These are phyloP conservation scores for Budorcas taxicolor DNA, from an alignment of 2,113 vertebrate species.

Conservation along the genomic window DNA sequence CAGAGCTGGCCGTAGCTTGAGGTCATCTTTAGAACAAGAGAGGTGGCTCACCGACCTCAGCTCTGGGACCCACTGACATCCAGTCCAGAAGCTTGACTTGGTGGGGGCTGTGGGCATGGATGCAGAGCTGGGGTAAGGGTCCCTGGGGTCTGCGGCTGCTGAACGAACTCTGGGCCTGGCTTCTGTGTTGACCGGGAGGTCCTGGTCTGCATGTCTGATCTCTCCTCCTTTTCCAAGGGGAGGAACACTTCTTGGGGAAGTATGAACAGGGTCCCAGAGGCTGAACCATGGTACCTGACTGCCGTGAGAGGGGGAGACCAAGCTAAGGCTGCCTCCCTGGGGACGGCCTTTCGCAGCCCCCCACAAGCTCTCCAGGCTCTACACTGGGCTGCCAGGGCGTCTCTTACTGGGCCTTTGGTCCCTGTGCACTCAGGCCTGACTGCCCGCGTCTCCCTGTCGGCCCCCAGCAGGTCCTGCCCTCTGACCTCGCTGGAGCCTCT, in stretches of 20 bases:
- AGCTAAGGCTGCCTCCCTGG: neutral
- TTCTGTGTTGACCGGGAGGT: neutral
- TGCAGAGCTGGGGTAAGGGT: rapidly evolving
- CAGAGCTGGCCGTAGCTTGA: neutral
- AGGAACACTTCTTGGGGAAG: neutral
- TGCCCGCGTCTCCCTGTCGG: rapidly evolving
- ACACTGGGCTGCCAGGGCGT: rapidly evolving
- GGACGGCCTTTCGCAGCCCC: neutral
- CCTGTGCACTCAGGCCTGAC: neutral
- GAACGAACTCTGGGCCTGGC: neutral
- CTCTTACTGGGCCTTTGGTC: neutral
- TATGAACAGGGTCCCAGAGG: neutral
- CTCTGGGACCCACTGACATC: neutral
- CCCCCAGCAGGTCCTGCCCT: neutral
- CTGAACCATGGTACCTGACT: neutral
- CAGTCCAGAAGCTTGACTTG: neutral
- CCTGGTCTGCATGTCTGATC: neutral
- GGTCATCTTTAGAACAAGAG: neutral
- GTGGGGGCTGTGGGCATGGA: rapidly evolving
- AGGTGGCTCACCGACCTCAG: neutral
- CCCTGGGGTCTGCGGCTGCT: too few relatives aligned
- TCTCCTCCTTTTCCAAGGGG: neutral
- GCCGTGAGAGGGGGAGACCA: neutral
- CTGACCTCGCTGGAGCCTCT: neutral
- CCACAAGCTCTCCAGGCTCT: neutral